phyloP scores from a whole-genome alignment of 2,888 invertebrate genomes.

The Sarcophaga carnaria region DNA sequence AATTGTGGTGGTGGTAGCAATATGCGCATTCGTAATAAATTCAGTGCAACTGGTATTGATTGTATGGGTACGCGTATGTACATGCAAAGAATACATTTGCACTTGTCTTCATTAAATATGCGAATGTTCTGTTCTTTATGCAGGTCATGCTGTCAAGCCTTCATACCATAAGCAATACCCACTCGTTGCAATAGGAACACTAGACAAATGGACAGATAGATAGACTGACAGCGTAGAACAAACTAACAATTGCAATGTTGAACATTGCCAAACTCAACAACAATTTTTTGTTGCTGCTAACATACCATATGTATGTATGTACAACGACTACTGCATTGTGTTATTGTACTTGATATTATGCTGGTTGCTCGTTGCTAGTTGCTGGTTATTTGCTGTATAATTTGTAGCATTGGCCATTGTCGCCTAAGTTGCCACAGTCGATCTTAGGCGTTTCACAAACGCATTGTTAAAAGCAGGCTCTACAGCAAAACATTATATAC shows the following conservation, averaged over 20 bases:
- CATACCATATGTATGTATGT: neutral
- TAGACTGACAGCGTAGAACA: neutral
- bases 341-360: neutral
- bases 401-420: neutral
- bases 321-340: neutral
- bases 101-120: constrained; percentile 3
- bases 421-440: neutral
- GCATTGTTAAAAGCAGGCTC: constrained; percentile 4
- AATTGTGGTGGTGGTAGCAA: too few relatives aligned
- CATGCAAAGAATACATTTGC: neutral
- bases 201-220: neutral
- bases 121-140: constrained; percentile 48
- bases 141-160: constrained; percentile 50
- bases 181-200: neutral
- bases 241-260: too few relatives aligned
- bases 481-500: too few relatives aligned
- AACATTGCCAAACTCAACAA: neutral
- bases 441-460: neutral
- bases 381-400: neutral
- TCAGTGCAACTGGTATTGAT: neutral
- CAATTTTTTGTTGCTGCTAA: neutral
- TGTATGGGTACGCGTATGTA: neutral
- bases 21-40: neutral
- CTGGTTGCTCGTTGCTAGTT: neutral
- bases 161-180: neutral